Conservation (phyloP, 2,888 invertebrate genomes). For the Xestia sexstrigata region DNA sequence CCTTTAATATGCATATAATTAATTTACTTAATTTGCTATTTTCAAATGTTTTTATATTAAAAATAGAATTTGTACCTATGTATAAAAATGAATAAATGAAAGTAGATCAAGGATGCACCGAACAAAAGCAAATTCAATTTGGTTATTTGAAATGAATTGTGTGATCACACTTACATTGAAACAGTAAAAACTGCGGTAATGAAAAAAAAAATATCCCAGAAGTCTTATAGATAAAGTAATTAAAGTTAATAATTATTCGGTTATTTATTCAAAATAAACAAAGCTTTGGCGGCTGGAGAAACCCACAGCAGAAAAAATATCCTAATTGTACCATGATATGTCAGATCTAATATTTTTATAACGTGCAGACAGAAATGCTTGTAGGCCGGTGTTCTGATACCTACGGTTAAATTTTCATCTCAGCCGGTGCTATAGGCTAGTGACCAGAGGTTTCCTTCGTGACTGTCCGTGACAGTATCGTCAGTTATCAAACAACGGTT, state of each 20-base stretch:
- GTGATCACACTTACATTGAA: not conserved
- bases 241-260: not conserved
- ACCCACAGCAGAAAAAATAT: not conserved
- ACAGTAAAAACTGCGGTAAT: not conserved
- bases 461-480: slow-evolving; percentile 34
- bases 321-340: not conserved
- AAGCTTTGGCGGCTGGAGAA: not conserved
- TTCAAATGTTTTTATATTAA: no score
- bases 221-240: not conserved
- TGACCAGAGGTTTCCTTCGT: not conserved
- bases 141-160: not conserved
- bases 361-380: not conserved
- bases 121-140: not conserved
- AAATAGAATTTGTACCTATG: no score
- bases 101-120: not conserved
- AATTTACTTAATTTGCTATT: no score
- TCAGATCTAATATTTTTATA: not conserved
- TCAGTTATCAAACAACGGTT: slow-evolving; percentile 13
- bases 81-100: not conserved
- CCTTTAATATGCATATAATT: no score
- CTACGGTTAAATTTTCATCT: not conserved
- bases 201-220: not conserved
- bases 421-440: not conserved
- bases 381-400: not conserved
- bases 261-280: not conserved